A percentile compares a stretch with the other conserved stretches of the same genome.
Evolutionary conservation across 2,113 vertebrate genomes (phyloP).

Genomic region (Tringa solitaria): DNA sequence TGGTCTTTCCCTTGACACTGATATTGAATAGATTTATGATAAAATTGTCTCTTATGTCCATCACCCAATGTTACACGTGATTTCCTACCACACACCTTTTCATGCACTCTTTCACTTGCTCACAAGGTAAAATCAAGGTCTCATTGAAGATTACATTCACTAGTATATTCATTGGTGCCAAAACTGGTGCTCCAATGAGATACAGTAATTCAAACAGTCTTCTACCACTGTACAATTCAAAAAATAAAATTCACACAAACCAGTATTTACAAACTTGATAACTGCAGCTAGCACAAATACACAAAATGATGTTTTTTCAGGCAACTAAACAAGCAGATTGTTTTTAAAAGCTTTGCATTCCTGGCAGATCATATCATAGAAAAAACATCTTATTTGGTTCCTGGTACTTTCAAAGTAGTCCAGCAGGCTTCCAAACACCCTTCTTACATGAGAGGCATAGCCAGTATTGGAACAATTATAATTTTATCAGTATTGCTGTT

Average conservation of each 20-base stretch:
- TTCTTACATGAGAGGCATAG: not conserved
- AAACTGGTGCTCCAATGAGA: not conserved
- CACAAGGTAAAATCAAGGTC: not conserved
- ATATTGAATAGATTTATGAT: not conserved
- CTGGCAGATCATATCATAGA: not conserved
- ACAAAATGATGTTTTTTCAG: not conserved
- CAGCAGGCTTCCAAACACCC: not conserved
- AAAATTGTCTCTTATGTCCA: not conserved
- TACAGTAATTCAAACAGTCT: not conserved
- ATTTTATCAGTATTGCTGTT: not conserved
- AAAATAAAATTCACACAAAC: not conserved
- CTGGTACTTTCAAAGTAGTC: not conserved
- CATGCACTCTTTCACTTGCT: not conserved
- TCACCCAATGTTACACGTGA: not conserved
- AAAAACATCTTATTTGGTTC: not conserved
- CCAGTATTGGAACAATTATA: not conserved
- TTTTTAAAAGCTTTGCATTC: not conserved
- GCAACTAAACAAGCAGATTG: not conserved
- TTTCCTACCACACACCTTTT: not conserved
- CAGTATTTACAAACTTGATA: not conserved
- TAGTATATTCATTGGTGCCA: not conserved
- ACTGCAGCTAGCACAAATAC: not conserved
- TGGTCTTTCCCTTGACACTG: not conserved
- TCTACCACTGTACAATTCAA: accelerated
- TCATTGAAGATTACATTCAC: not conserved